Conservation (phyloP, 1,140 invertebrate species). For the Papilio polyxenes region DNA sequence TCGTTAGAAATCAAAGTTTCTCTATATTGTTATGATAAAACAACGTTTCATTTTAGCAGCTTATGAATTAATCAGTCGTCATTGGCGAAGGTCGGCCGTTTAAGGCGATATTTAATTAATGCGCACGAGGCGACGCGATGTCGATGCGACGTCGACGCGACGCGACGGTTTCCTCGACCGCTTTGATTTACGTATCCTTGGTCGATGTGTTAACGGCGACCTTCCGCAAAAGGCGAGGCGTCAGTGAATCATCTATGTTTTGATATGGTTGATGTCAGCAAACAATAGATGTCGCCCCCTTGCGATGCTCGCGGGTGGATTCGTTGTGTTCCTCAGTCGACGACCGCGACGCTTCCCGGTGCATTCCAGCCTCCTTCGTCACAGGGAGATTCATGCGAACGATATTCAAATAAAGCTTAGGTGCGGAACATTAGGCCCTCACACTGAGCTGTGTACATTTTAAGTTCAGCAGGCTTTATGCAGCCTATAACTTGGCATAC, state of each 20-base stretch:
- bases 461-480: background rate
- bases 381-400: constrained; percentile 66
- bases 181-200: constrained; percentile 68
- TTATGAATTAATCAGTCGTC: constrained; percentile 59
- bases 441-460: constrained; percentile 48
- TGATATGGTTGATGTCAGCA: constrained; percentile 50
- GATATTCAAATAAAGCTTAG: constrained; percentile 63
- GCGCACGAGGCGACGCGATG: constrained; percentile 39
- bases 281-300: constrained; percentile 50
- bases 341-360: constrained; percentile 56
- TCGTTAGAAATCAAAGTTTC: constrained; percentile 30
- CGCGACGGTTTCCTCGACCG: constrained; percentile 55
- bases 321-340: constrained; percentile 63
- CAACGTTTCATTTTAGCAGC: constrained; percentile 45
- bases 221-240: constrained; percentile 61
- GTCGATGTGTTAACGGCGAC: constrained; percentile 58
- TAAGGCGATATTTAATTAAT: constrained; percentile 65
- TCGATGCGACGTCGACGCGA: constrained; percentile 40
- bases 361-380: constrained; percentile 62
- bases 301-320: constrained; percentile 47
- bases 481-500: background rate
- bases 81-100: constrained; percentile 55
- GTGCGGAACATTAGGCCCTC: constrained; percentile 49
- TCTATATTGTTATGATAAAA: constrained; percentile 37
- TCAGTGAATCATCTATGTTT: constrained; percentile 64